Percentiles rank a stretch among this genome's conserved stretches.
phyloP scores from a whole-genome alignment of 2,113 vertebrate species.

The Anoplopoma fimbria region DNA sequence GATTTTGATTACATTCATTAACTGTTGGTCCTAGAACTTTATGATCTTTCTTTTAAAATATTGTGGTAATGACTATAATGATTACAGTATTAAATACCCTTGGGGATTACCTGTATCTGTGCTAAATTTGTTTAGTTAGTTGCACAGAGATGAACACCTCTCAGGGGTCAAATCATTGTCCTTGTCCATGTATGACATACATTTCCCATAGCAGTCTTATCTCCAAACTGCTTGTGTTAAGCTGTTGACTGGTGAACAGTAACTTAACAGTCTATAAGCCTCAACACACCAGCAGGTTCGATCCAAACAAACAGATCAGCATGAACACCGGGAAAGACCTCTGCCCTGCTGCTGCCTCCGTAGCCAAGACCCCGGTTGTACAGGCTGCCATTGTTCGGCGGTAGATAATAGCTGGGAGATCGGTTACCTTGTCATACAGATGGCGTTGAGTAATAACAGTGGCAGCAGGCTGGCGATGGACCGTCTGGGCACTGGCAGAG shows the following conservation, averaged over 20 bases:
- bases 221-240: not conserved
- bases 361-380: constrained; percentile 60
- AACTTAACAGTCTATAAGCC: not conserved
- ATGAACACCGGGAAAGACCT: constrained; percentile 36
- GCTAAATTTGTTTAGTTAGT: not conserved
- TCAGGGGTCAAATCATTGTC: constrained; percentile 5
- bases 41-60: not conserved
- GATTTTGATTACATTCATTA: too few relatives aligned
- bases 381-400: constrained; percentile 52
- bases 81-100: constrained; percentile 11
- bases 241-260: not conserved
- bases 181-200: not conserved
- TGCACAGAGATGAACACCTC: not conserved
- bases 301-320: constrained; percentile 11
- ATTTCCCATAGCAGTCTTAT: constrained; percentile 3
- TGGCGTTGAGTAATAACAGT: constrained; percentile 62
- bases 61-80: not conserved
- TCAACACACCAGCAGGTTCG: constrained; percentile 6
- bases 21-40: not conserved
- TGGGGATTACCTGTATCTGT: not conserved
- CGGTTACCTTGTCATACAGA: constrained; percentile 72
- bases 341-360: constrained; percentile 33
- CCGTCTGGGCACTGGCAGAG: constrained; percentile 42
- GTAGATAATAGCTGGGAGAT: constrained; percentile 69
- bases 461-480: constrained; percentile 65